Evolutionary conservation across 2,888 invertebrate genomes (phyloP).

Genomic region (Melipona beecheii): DNA sequence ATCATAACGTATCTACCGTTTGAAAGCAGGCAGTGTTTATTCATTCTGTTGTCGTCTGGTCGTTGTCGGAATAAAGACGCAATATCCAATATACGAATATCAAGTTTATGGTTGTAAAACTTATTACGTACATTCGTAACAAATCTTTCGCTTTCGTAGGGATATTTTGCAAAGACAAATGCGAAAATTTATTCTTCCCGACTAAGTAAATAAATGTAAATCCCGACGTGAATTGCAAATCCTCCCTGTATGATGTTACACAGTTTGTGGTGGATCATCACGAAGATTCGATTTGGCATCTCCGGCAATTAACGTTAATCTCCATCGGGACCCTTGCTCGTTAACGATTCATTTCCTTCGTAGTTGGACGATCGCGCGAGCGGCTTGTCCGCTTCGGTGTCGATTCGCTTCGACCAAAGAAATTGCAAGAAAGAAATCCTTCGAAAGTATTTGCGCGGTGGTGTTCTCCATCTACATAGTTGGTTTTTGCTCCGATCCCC

Average conservation of each 20-base stretch:
- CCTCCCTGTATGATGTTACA: neutral
- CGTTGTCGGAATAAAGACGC: neutral
- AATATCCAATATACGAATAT: neutral
- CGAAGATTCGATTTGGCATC: conserved; percentile 7
- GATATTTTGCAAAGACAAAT: too few species aligned
- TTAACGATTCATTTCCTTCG: conserved; percentile 38
- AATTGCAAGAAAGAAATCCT: conserved; percentile 24
- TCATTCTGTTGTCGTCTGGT: neutral
- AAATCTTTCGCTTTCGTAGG: neutral
- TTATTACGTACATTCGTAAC: neutral
- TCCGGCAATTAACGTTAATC: conserved; percentile 50
- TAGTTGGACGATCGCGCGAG: conserved; percentile 18
- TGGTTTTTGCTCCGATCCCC: conserved; percentile 11
- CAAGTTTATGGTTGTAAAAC: neutral
- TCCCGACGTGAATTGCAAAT: too few species aligned
- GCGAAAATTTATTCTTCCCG: too few species aligned
- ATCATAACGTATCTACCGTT: neutral
- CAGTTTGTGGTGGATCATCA: conserved; percentile 2
- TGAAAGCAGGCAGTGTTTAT: neutral
- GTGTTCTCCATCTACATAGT: conserved; percentile 12
- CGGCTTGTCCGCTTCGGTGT: neutral
- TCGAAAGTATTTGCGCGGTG: neutral
- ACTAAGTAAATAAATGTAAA: too few species aligned
- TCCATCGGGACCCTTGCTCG: conserved; percentile 16
- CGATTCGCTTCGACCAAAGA: neutral